A percentile compares a stretch with the other conserved stretches of the same genome.
Evolutionary conservation across 2,797 vertebrate genomes (phyloP).

Genomic region (Lycodopsis pacificus): DNA sequence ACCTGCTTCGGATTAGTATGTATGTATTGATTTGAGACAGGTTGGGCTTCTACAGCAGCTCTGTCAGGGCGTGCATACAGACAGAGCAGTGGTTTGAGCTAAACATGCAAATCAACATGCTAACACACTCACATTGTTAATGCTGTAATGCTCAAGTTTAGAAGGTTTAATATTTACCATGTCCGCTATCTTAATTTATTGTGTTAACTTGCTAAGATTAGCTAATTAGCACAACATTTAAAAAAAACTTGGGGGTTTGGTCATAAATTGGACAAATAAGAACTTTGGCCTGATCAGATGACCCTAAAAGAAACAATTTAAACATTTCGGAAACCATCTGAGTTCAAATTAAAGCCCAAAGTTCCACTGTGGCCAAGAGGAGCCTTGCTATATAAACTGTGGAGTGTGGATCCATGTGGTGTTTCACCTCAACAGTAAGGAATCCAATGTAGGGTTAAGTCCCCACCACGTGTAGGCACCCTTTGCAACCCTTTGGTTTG

Average conservation of each 20-base stretch:
- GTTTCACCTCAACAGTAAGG: neutral
- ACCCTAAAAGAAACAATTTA: neutral
- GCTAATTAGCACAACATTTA: neutral
- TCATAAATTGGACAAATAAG: neutral
- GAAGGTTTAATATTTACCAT: neutral
- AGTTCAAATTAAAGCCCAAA: neutral
- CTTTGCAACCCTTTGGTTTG: neutral
- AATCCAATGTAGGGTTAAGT: neutral
- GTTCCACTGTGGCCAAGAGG: no score
- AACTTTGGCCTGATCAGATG: neutral
- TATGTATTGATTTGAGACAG: neutral
- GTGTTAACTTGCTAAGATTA: neutral
- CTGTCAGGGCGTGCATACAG: neutral
- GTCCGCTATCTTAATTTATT: neutral
- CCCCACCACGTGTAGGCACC: no score
- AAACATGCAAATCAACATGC: neutral
- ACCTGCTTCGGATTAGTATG: neutral
- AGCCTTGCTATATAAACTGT: no score
- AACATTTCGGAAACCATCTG: neutral
- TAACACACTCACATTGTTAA: neutral
- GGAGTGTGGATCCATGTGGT: no score
- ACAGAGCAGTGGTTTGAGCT: neutral
- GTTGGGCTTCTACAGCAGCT: neutral
- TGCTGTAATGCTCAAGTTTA: neutral
- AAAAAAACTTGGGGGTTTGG: neutral